phyloP scores from a whole-genome alignment of 1,140 invertebrate species.

The Papilio polytes region DNA sequence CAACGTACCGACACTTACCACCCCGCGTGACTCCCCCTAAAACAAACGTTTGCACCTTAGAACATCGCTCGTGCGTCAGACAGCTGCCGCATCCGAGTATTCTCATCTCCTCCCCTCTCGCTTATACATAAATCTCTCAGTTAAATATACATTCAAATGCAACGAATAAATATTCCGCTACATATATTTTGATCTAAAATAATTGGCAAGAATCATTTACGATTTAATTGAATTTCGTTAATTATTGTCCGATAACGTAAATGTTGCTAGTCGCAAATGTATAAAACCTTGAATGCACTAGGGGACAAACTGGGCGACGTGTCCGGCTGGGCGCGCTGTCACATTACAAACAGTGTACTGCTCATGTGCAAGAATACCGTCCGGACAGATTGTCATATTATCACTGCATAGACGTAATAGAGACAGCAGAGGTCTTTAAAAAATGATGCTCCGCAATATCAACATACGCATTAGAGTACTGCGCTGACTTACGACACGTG shows the following conservation, averaged over 20 bases:
- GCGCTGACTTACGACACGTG: not conserved
- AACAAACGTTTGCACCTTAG: slow-evolving; percentile 39
- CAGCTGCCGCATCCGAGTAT: not conserved
- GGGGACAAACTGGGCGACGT: not conserved
- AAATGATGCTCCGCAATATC: not conserved
- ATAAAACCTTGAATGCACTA: slow-evolving; percentile 20
- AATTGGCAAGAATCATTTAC: not conserved
- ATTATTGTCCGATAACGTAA: not conserved
- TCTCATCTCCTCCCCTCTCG: not conserved
- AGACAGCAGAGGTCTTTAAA: not conserved
- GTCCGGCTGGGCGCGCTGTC: not conserved
- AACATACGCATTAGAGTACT: not conserved
- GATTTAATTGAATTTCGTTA: not conserved
- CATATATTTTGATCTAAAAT: not conserved
- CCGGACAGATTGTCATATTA: not conserved
- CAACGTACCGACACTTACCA: slow-evolving; percentile 28
- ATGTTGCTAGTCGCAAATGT: not conserved
- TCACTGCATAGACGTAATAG: not conserved
- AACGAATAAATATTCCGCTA: not conserved
- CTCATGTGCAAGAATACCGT: not conserved
- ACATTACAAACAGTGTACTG: not conserved
- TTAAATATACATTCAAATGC: not conserved
- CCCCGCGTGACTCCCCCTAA: slow-evolving; percentile 40
- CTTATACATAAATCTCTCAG: not conserved
- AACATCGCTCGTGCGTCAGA: slow-evolving; percentile 21